Base-by-base conservation (phyloP, 2,797 vertebrate species). In the Sardinella longiceps region DNA sequence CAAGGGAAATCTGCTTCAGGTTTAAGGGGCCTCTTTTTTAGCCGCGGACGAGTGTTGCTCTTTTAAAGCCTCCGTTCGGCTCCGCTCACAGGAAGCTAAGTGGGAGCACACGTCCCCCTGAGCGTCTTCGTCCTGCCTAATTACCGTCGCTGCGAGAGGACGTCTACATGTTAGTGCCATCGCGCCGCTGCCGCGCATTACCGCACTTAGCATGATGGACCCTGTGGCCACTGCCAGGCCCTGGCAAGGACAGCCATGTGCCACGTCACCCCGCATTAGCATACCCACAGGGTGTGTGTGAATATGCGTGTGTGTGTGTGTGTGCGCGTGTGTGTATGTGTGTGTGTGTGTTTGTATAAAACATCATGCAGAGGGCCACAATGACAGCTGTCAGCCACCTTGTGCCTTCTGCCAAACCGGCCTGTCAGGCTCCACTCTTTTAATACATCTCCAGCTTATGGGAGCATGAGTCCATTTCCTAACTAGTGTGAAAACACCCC, bases 221-320 rank as follows among this genome's bases (percentile, higher is more conserved):
- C 92, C 93, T 82, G 88, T 92, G 92, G 93, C 92, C 93, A 91
- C 88, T 87, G 87, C 89, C 89, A 89, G 84, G 82, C 88, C 92
- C 90, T 85, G 90, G 87, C 93, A 85, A 94, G 94, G 93, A 93
- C 93, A 91, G 91, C 87, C 87, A 93, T 92, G 90, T 92, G 90
- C 90, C 89, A 92, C 91, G 93, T 95, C 94, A 95, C 91, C 84
- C 88, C 90, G 88, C 90, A 94, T 95, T 95, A 95, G 91, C 91
- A 92, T 93, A 94, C 93, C 91, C 92, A 37, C 3, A 88, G 93
- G 93, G 85, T 14, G 11, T 74, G 66, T 30, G 60, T 33, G 28
- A 3, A 12, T 33, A 28, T 33, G 28, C 33, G 60, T 33, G 23
- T 18, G 25, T 66, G 63, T 33, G 28, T 37, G 14, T 74, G 30